phyloP scores from a whole-genome alignment of 2,797 vertebrate species.

The Decapterus maruadsi region DNA sequence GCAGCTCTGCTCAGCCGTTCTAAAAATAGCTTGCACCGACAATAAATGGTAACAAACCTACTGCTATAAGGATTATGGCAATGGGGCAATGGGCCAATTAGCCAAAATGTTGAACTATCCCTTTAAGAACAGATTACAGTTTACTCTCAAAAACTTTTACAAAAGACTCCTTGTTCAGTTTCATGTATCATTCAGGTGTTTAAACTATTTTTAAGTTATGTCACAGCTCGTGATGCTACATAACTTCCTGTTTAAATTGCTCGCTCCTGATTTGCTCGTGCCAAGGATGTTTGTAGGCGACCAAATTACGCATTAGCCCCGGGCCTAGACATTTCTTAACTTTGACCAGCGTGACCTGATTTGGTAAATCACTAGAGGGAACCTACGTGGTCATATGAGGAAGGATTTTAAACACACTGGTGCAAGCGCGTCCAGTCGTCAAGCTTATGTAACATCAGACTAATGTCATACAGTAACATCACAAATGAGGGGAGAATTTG shows the following conservation, averaged over 20 bases:
- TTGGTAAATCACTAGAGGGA: not conserved
- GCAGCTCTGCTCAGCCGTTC: too few species aligned
- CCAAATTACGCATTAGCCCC: not conserved
- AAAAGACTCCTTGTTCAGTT: not conserved
- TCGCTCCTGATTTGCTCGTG: not conserved
- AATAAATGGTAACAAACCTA: too few species aligned
- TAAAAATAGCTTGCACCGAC: too few species aligned
- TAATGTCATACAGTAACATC: not conserved
- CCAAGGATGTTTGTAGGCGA: conserved; percentile 8
- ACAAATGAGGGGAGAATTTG: not conserved
- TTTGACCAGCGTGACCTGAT: not conserved
- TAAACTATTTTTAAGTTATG: not conserved
- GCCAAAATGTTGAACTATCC: too few species aligned
- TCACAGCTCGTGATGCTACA: not conserved
- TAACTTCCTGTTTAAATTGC: not conserved
- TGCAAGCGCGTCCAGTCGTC: not conserved
- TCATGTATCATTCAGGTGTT: not conserved
- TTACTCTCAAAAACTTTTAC: too few species aligned
- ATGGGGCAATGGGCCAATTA: too few species aligned
- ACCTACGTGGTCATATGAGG: not conserved
- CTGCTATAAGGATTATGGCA: too few species aligned
- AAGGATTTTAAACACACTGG: not conserved
- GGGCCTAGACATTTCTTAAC: not conserved
- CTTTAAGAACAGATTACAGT: too few species aligned
- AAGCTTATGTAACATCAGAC: not conserved